These are phyloP conservation scores for Camponotus floridanus DNA, from an alignment of 1,140 invertebrate genomes.

Conservation along the genomic window DNA sequence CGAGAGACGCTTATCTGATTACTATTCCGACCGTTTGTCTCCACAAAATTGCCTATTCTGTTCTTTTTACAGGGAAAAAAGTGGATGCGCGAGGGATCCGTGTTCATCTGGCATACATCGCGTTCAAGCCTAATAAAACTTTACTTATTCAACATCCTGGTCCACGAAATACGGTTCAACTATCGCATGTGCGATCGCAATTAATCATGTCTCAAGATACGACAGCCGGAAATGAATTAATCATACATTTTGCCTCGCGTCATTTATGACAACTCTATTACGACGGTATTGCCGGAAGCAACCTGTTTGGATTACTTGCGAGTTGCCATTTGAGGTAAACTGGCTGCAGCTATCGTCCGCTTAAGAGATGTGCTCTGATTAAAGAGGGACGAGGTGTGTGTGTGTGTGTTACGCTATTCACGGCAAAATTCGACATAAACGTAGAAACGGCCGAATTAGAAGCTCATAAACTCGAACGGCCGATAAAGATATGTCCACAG, in stretches of 20 bases:
- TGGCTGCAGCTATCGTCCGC: not conserved
- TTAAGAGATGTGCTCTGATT: conserved; percentile 23
- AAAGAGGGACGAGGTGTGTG: not conserved
- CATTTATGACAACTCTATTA: not conserved
- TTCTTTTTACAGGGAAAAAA: not conserved
- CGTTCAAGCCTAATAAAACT: conserved; percentile 11
- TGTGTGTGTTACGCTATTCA: not conserved
- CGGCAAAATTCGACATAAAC: conserved; percentile 12
- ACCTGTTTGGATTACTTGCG: not conserved
- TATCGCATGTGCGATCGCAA: conserved; percentile 25
- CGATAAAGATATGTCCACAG: conserved; percentile 7
- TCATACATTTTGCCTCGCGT: conserved; percentile 2
- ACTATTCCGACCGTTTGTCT: conserved; percentile 47
- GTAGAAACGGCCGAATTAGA: conserved; percentile 17
- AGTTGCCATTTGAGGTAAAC: not conserved
- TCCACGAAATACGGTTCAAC: not conserved
- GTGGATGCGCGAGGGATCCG: not conserved
- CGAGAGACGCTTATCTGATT: conserved; percentile 62
- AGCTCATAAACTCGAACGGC: not conserved
- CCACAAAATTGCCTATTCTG: not conserved
- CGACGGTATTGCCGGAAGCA: not conserved
- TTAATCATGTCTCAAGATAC: conserved; percentile 37
- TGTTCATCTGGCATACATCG: not conserved
- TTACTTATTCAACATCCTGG: conserved; percentile 35
- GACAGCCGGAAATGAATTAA: conserved; percentile 46